Evolutionary conservation across 1,140 invertebrate genomes (phyloP).

Genomic region (Bombus picipes): DNA sequence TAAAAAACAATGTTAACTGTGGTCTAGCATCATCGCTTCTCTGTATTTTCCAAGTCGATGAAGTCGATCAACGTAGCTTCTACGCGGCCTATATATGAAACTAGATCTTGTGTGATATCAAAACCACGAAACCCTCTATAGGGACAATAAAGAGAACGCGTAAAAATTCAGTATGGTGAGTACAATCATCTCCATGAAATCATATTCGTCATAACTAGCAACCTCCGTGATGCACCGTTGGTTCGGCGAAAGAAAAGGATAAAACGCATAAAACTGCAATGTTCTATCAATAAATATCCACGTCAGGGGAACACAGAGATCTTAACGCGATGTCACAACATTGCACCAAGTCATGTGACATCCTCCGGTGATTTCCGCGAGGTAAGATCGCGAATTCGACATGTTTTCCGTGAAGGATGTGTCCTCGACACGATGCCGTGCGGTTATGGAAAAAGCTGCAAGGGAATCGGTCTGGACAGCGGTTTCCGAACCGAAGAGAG

Average conservation of each 20-base stretch:
- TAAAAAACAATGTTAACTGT: too few relatives aligned
- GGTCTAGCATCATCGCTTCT: too few relatives aligned
- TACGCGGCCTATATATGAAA: too few relatives aligned
- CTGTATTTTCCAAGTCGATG: too few relatives aligned
- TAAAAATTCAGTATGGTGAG: too few relatives aligned
- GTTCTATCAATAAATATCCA: conserved; percentile 11
- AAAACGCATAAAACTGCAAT: too few relatives aligned
- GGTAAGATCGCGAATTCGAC: not conserved
- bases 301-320: not conserved
- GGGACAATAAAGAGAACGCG: not conserved
- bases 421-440: not conserved
- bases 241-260: not conserved
- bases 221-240: not conserved
- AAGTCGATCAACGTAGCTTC: too few relatives aligned
- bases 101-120: too few relatives aligned
- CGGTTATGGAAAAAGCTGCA: not conserved
- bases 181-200: not conserved
- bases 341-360: not conserved
- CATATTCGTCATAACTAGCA: not conserved
- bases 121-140: too few relatives aligned
- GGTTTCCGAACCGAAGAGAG: not conserved
- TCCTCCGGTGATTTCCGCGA: not conserved
- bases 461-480: not conserved
- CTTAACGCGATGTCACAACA: not conserved
- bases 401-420: not conserved